Evolutionary conservation across 2,797 vertebrate genomes (phyloP).

Genomic region (Setipinna tenuifilis): DNA sequence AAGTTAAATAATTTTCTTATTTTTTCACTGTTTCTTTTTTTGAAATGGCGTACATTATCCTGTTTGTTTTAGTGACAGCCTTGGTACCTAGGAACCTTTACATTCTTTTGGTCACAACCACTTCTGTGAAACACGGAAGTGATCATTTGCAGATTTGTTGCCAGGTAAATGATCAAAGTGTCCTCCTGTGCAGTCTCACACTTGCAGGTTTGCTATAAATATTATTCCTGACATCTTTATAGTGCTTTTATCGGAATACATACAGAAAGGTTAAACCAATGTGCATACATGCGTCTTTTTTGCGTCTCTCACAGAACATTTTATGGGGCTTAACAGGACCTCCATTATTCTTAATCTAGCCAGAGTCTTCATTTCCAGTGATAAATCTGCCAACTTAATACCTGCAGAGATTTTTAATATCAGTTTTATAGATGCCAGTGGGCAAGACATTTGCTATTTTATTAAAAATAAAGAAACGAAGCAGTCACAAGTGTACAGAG

Average conservation of each 20-base stretch:
- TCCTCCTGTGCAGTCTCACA: background rate
- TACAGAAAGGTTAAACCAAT: constrained; percentile 14
- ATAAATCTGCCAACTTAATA: constrained; percentile 3
- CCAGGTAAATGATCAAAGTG: background rate
- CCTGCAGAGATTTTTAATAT: constrained; percentile 17
- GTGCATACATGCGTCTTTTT: constrained; percentile 20
- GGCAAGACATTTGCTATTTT: constrained; percentile 20
- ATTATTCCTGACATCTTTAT: background rate
- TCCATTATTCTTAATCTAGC: constrained; percentile 24
- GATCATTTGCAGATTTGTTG: background rate
- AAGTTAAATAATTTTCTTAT: no score
- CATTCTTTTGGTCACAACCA: background rate
- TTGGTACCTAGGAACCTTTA: background rate
- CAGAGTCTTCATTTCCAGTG: background rate
- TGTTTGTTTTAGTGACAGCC: no score
- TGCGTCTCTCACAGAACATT: background rate
- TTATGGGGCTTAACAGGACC: background rate
- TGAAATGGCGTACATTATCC: no score
- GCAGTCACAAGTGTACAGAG: background rate
- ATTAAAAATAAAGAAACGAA: constrained; percentile 9
- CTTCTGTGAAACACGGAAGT: background rate
- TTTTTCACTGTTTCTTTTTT: no score
- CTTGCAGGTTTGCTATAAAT: background rate
- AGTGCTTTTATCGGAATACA: background rate
- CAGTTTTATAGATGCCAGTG: background rate